Evolutionary conservation across 2,113 vertebrate species (phyloP).

Genomic region (Parotia lawesii): DNA sequence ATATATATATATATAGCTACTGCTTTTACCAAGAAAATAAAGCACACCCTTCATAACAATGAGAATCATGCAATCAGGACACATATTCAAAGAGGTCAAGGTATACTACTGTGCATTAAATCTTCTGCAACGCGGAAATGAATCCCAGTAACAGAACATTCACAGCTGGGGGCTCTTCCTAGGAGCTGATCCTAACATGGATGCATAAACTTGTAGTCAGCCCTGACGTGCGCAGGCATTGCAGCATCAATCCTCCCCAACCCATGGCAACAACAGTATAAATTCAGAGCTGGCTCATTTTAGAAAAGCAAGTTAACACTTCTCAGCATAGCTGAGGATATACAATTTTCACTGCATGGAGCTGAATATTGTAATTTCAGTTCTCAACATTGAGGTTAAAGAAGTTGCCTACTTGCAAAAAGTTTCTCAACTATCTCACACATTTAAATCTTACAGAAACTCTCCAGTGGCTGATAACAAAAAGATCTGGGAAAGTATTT

Average conservation of each 20-base stretch:
- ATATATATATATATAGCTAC: rapidly evolving
- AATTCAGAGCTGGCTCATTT: neutral
- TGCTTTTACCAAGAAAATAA: neutral
- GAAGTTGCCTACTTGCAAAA: neutral
- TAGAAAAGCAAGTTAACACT: neutral
- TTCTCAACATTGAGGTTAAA: neutral
- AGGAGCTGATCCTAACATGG: neutral
- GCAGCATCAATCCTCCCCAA: neutral
- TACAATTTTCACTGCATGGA: neutral
- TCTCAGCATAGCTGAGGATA: neutral
- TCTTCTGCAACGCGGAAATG: neutral
- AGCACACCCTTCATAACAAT: neutral
- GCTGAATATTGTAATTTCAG: neutral
- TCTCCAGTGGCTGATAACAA: neutral
- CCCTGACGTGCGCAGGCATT: rapidly evolving
- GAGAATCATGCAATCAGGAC: neutral
- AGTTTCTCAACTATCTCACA: neutral
- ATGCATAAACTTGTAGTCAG: neutral
- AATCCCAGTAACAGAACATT: neutral
- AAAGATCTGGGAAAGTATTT: neutral
- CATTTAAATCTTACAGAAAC: neutral
- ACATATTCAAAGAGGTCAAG: neutral
- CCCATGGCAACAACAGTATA: neutral
- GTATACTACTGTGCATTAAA: neutral
- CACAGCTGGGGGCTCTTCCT: neutral